These are phyloP conservation scores for Ciona savignyi DNA, from an alignment of 23 tunicate species.

Conservation along the genomic window DNA sequence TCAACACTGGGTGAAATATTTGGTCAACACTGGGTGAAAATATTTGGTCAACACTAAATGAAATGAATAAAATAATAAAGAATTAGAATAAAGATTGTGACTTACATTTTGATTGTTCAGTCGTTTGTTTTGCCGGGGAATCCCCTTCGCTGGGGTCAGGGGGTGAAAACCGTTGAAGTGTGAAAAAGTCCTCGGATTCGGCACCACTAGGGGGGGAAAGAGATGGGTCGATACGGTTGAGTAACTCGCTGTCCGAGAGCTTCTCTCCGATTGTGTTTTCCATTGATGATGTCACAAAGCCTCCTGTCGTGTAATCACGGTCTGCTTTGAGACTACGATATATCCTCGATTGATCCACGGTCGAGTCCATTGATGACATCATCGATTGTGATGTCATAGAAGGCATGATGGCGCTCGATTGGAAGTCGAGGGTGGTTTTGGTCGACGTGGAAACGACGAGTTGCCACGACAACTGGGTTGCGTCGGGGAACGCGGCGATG, in stretches of 20 bases:
- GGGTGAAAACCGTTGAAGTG: conserved; percentile 1
- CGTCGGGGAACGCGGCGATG: conserved; percentile 6
- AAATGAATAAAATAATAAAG: no score
- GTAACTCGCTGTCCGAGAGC: neutral
- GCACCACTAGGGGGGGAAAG: conserved; percentile 10
- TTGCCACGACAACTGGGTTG: conserved; percentile 41
- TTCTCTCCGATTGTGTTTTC: conserved; percentile 5
- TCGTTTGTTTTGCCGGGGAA: no score
- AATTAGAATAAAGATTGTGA: no score
- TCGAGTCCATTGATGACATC: conserved; percentile 2
- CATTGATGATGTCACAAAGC: conserved; percentile 32
- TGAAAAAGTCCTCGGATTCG: conserved; percentile 33
- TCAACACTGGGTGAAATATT: no score
- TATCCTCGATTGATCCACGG: no score
- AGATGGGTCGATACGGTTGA: neutral
- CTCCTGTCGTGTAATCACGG: conserved; percentile 20
- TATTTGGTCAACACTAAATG: no score
- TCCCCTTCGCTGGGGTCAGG: no score
- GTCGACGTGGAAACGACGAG: conserved; percentile 24
- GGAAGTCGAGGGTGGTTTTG: conserved; percentile 3
- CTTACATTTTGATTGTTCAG: conserved; percentile 1
- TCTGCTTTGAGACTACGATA: conserved; percentile 2
- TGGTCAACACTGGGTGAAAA: no score
- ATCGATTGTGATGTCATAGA: conserved; percentile 1
- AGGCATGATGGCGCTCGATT: neutral